Evolutionary conservation across 23 tunicate species (phyloP).

Genomic region (Oikopleura dioica): DNA sequence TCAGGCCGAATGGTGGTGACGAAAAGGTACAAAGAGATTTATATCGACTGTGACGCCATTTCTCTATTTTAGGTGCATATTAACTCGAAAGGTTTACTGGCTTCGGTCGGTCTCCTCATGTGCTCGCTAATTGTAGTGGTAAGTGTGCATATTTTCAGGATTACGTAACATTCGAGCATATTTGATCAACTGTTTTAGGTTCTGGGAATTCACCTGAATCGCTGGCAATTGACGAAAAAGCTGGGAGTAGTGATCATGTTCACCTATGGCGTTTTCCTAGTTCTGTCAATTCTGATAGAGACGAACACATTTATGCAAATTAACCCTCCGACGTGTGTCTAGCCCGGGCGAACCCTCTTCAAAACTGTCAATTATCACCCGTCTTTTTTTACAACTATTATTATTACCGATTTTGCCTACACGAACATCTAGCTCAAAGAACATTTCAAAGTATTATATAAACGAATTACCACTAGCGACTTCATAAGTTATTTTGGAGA

Average conservation of each 20-base stretch:
- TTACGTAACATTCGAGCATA: too few species aligned
- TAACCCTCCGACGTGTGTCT: neutral
- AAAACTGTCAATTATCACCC: too few species aligned
- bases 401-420: too few species aligned
- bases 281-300: constrained; percentile 40
- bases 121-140: constrained; percentile 16
- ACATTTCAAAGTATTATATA: too few species aligned
- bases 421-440: too few species aligned
- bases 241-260: constrained; percentile 33
- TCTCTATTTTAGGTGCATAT: constrained; percentile 14
- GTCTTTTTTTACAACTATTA: too few species aligned
- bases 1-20: constrained; percentile 7
- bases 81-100: constrained; percentile 17
- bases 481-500: too few species aligned
- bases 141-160: too few species aligned
- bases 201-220: constrained; percentile 24
- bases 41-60: neutral
- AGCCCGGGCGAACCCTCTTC: too few species aligned
- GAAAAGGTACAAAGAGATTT: neutral
- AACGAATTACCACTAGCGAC: too few species aligned
- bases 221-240: constrained; percentile 39
- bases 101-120: constrained; percentile 14
- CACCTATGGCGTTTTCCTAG: constrained; percentile 48
- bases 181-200: neutral
- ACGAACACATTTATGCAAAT: constrained; percentile 7